These are phyloP conservation scores for Bombus fervidus DNA, from an alignment of 1,140 invertebrate genomes.

Conservation along the genomic window DNA sequence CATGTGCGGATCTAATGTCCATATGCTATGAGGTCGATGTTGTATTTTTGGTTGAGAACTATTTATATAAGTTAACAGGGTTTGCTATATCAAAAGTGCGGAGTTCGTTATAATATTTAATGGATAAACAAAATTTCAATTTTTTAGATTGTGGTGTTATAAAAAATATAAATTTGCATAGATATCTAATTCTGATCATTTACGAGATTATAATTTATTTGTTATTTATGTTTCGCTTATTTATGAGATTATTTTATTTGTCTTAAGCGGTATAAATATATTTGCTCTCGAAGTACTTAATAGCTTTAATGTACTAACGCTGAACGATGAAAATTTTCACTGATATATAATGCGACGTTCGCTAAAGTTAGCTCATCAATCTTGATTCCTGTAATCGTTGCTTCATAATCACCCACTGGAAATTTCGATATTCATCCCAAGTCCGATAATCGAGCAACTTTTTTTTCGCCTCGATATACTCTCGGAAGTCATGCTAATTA, in stretches of 20 bases:
- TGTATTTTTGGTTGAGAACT: neutral
- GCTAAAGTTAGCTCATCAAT: slow-evolving; percentile 12
- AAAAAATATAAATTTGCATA: neutral
- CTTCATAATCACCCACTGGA: slow-evolving; percentile 18
- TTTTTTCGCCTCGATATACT: neutral
- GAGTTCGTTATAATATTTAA: too few species aligned
- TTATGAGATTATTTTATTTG: neutral
- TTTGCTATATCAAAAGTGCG: too few species aligned
- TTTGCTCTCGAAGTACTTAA: neutral
- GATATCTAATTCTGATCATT: neutral
- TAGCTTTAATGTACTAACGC: too few species aligned
- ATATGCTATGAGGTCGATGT: too few species aligned
- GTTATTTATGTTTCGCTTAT: neutral
- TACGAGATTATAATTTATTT: neutral
- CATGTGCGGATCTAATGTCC: neutral
- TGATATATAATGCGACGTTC: neutral
- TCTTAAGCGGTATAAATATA: neutral
- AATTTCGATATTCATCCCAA: slow-evolving; percentile 36
- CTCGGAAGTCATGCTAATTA: neutral
- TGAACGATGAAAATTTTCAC: neutral
- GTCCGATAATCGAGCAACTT: slow-evolving; percentile 13
- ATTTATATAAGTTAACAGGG: too few species aligned
- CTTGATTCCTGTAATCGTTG: slow-evolving; percentile 36
- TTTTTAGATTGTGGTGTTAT: neutral
- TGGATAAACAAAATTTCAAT: neutral